A percentile compares a stretch with the other conserved stretches of the same genome.
Evolutionary conservation across 2,888 invertebrate species (phyloP).

Genomic region (Lycia hirtaria): DNA sequence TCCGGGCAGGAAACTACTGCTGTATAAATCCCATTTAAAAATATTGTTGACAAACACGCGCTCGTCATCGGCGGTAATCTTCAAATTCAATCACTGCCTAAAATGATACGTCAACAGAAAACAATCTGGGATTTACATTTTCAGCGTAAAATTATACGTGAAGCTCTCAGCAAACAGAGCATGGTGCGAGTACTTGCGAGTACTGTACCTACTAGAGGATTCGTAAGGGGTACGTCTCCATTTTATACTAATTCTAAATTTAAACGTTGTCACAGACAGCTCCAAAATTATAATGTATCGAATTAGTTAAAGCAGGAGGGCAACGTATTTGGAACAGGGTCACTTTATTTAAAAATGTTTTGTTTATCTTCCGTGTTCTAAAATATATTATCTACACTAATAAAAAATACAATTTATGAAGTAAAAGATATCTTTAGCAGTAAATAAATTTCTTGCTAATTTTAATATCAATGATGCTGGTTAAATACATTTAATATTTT

Average conservation of each 20-base stretch:
- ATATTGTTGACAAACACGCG: background rate
- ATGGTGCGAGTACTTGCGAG: background rate
- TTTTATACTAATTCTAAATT: background rate
- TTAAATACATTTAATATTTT: too few species aligned
- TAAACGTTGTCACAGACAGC: background rate
- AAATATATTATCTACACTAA: too few species aligned
- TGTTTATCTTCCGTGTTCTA: too few species aligned
- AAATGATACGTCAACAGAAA: conserved; percentile 28
- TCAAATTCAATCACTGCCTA: conserved; percentile 20
- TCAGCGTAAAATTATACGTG: conserved; percentile 18
- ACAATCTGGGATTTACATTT: conserved; percentile 25
- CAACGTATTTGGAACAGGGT: too few species aligned
- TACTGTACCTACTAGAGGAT: background rate
- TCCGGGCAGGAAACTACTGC: background rate
- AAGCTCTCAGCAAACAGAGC: conserved; percentile 24
- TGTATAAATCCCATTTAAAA: background rate
- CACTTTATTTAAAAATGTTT: too few species aligned
- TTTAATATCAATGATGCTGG: too few species aligned
- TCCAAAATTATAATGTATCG: too few species aligned
- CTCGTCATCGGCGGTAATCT: conserved; percentile 13
- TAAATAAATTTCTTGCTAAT: too few species aligned
- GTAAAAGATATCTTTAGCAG: too few species aligned
- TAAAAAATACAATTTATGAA: too few species aligned
- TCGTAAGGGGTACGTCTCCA: background rate
- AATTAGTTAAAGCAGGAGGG: too few species aligned